Evolutionary conservation across 1,140 invertebrate species (phyloP), one percentile per base, ranked within the genome.

Genomic region (Pogonognathellus flavescens): DNA sequence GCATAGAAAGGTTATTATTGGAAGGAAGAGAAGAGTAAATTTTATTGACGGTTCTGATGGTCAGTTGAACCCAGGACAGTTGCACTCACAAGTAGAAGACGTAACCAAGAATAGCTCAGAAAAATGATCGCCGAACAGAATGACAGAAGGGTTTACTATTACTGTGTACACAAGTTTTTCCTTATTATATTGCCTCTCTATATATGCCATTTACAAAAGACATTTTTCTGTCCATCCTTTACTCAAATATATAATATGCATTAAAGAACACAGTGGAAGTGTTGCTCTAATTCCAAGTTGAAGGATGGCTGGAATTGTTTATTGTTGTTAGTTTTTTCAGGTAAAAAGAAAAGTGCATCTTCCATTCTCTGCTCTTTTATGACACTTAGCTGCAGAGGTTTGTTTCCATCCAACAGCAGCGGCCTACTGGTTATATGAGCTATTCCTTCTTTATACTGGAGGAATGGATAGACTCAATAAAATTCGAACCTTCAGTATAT

Each of bases 261-360:
- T 66, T 72, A 72, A 72, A 72, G 66, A 41, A 16, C 31, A 20
- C 20, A n/a, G 2, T n/a, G 31, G 31, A 76, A 25, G 16, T 16
- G n/a, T 76, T 72, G 31, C 25, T 31, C 22, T 20, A 6, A 66
- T 20, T 70, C 70, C 70, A 76, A 76, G 70, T 50, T 50, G 13
- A 76, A 76, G 41, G 70, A 76, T 72, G 66, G 14, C 25, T 9
- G 14, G 25, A 41, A 1, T 76, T 76, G 70, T 76, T 76, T 76
- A 76, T 76, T 76, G 70, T 76, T 76, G 70, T 76, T 76, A 76
- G 31, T 76, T 66, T 76, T 76, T 76, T 76, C 70, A 76, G 70
- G 70, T 76, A 76, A 76, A 76, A 76, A 76, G 70, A 76, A 76
- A 76, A 41, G 70, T 76, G 70, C 70, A 76, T 76, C 70, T 76